These are phyloP conservation scores for Drosophila insularis DNA, from an alignment of 1,140 invertebrate genomes.

Conservation along the genomic window DNA sequence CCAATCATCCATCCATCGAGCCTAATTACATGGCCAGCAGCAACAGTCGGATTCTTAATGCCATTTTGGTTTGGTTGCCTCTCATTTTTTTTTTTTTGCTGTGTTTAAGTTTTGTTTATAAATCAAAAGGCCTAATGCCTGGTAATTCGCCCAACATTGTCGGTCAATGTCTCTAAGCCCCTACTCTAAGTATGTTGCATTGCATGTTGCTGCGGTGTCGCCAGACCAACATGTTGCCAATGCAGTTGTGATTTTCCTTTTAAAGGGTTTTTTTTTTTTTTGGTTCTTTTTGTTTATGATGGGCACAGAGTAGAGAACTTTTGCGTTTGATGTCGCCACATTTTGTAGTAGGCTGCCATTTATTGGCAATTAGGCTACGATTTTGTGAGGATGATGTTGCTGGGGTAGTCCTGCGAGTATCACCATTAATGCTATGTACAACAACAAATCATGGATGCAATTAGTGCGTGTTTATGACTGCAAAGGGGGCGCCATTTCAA, in stretches of 20 bases:
- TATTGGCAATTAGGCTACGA: conserved; percentile 74
- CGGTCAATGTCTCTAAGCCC: conserved; percentile 17
- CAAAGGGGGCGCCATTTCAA: conserved; percentile 52
- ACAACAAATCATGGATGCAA: conserved; percentile 78
- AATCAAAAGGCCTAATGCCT: conserved; percentile 63
- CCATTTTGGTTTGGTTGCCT: conserved; percentile 1
- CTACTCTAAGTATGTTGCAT: neutral
- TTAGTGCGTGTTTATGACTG: conserved; percentile 79
- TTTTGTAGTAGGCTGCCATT: conserved; percentile 62
- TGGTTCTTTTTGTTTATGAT: conserved; percentile 30
- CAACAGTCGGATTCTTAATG: conserved; percentile 49
- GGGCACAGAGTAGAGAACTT: conserved; percentile 54
- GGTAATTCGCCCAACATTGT: conserved; percentile 29
- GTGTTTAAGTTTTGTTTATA: conserved; percentile 76
- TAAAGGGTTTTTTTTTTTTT: neutral
- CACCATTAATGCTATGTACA: conserved; percentile 66
- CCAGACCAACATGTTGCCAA: conserved; percentile 35
- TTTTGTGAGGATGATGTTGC: conserved; percentile 52
- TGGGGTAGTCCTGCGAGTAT: conserved; percentile 49
- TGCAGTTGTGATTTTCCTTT: conserved; percentile 1
- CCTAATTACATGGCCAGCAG: conserved; percentile 67
- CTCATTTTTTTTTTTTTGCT: conserved; percentile 29
- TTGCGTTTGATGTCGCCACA: conserved; percentile 65
- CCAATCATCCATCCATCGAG: conserved; percentile 36
- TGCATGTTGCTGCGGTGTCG: conserved; percentile 39